Percentiles rank a stretch among this genome's conserved stretches.
These are phyloP conservation scores for Temnothorax longispinosus DNA, from an alignment of 1,140 invertebrate species.

Conservation along the genomic window DNA sequence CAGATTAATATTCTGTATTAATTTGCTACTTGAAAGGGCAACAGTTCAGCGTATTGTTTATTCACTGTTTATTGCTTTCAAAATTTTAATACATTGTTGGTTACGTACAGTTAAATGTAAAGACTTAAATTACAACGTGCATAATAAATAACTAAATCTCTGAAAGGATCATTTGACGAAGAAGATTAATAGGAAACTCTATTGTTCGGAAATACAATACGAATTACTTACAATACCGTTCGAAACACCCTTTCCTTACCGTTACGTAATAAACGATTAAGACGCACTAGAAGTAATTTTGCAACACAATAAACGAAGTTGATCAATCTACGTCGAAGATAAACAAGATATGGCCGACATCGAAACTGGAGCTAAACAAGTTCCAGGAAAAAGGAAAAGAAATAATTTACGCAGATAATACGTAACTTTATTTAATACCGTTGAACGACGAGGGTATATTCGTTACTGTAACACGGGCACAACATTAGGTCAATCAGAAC, in stretches of 20 bases:
- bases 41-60: neutral
- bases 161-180: neutral
- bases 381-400: neutral
- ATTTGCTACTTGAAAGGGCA: neutral
- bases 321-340: neutral
- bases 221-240: neutral
- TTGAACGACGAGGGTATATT: neutral
- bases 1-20: neutral
- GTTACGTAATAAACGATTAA: neutral
- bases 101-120: neutral
- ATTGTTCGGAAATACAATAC: neutral
- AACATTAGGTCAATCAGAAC: neutral
- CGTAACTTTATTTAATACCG: neutral
- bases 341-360: neutral
- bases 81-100: neutral
- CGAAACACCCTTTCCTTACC: neutral
- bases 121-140: neutral
- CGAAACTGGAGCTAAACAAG: conserved; percentile 1
- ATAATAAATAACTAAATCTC: neutral
- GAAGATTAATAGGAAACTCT: neutral
- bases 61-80: neutral
- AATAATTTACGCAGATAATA: neutral
- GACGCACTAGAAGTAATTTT: neutral
- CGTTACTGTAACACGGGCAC: neutral
- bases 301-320: neutral